Conservation (phyloP, 2,113 vertebrate species). For the Pomatorhinus ruficollis region DNA sequence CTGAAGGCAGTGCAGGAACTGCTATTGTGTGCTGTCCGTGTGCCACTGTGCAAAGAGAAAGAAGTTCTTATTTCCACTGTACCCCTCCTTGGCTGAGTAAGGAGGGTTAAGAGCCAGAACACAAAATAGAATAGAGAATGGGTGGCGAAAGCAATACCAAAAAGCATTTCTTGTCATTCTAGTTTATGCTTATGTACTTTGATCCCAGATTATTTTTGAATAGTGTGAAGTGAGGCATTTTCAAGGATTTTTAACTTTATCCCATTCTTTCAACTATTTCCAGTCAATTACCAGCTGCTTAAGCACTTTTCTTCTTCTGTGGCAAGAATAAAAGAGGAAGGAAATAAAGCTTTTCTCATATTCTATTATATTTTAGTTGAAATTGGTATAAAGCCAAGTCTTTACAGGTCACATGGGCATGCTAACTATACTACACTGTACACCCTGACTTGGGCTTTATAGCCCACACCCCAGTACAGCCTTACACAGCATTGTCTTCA, state of each 20-base stretch:
- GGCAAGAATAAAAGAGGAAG: background rate
- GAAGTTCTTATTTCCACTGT: background rate
- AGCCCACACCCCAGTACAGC: background rate
- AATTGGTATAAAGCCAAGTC: background rate
- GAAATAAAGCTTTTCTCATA: background rate
- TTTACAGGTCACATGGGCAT: background rate
- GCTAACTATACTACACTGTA: background rate
- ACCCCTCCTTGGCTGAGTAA: background rate
- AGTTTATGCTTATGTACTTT: background rate
- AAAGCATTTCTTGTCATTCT: background rate
- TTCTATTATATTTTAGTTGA: background rate
- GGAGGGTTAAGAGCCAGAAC: background rate
- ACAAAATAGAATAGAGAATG: background rate
- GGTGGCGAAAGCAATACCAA: background rate
- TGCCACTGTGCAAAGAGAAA: background rate
- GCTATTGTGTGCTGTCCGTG: background rate
- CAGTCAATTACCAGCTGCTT: background rate
- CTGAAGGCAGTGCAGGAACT: background rate
- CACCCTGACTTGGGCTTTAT: background rate
- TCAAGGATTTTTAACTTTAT: slow-evolving; percentile 1
- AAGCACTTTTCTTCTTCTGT: background rate
- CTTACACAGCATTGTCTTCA: background rate
- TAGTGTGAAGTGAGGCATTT: background rate
- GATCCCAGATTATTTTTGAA: slow-evolving; percentile 18
- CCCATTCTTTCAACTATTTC: background rate